These are phyloP conservation scores for Petrocephalus microphthalmus DNA, from an alignment of 2,113 vertebrate species.

Conservation along the genomic window DNA sequence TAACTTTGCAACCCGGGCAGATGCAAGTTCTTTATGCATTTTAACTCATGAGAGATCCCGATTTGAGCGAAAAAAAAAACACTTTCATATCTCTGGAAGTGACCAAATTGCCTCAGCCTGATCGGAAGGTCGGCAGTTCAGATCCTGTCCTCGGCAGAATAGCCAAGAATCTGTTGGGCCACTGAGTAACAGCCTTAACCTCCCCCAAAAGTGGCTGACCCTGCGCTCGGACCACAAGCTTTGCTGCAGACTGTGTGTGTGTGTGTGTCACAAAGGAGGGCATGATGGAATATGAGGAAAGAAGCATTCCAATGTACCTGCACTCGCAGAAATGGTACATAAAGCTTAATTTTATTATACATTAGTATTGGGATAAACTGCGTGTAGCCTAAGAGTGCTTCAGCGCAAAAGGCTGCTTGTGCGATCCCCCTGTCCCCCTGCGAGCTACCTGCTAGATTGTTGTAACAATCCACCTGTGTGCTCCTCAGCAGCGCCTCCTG, in stretches of 20 bases:
- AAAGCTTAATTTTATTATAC: neutral
- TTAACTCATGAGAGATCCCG: neutral
- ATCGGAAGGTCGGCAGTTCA: neutral
- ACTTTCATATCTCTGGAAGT: neutral
- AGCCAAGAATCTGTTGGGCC: neutral
- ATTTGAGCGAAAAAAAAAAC: too few species aligned
- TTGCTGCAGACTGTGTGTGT: neutral
- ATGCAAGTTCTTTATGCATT: neutral
- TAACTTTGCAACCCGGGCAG: neutral
- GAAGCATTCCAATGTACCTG: neutral
- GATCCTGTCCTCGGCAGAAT: neutral
- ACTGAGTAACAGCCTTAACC: neutral
- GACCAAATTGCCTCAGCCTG: neutral
- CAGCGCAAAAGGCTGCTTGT: neutral
- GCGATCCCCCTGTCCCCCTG: neutral
- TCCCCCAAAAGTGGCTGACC: neutral
- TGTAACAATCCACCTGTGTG: conserved; percentile 82
- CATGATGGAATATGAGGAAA: neutral
- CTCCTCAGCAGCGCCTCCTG: conserved; percentile 63
- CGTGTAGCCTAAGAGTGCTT: neutral
- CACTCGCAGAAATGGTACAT: neutral
- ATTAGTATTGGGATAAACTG: neutral
- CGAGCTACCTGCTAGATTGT: conserved; percentile 76
- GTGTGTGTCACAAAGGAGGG: neutral
- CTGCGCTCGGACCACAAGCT: neutral